These are phyloP conservation scores for Scartelaos histophorus DNA, from an alignment of 2,113 vertebrate species.

Conservation along the genomic window DNA sequence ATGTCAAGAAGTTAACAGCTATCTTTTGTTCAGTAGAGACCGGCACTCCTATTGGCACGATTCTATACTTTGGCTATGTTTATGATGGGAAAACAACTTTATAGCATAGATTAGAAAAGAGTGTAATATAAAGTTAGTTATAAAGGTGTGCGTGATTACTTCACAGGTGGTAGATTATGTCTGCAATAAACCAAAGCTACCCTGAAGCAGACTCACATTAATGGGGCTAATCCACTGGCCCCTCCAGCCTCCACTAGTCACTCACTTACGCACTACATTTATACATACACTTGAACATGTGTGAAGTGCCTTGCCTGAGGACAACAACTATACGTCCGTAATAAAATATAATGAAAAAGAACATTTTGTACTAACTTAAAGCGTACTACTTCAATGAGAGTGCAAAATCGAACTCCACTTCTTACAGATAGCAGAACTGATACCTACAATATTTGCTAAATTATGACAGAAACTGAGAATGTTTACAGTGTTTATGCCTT, in stretches of 20 bases:
- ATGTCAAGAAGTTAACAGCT: no score
- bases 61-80: no score
- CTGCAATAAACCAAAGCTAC: no score
- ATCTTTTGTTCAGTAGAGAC: no score
- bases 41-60: no score
- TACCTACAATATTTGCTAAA: constrained; percentile 38
- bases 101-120: no score
- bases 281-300: neutral
- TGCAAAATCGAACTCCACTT: neutral
- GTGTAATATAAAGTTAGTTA: no score
- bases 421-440: constrained; percentile 5
- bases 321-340: neutral
- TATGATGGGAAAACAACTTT: no score
- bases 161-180: no score
- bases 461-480: constrained; percentile 12
- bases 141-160: no score
- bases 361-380: neutral
- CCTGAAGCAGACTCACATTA: no score
- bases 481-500: constrained; percentile 40
- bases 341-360: no score
- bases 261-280: neutral
- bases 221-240: neutral
- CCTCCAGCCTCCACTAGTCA: neutral
- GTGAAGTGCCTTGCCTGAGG: neutral
- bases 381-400: neutral